Conservation (phyloP, 2,797 vertebrate species). For the Lepilemur ruficaudatus region DNA sequence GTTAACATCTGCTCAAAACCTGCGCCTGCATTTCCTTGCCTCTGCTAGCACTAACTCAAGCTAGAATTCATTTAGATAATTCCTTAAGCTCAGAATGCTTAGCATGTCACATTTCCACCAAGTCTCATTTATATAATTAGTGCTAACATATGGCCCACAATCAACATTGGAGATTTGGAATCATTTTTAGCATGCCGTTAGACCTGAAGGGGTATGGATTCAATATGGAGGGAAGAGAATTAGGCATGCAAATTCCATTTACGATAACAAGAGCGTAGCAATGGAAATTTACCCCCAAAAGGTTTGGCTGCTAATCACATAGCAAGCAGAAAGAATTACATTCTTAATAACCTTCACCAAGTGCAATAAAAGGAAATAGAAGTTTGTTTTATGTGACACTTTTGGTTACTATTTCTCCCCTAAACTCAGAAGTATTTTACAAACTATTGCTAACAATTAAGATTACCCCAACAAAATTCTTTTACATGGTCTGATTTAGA, state of each 20-base stretch:
- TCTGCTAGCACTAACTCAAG: constrained; percentile 79
- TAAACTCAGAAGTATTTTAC: constrained; percentile 57
- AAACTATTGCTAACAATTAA: constrained; percentile 24
- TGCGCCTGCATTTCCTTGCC: constrained; percentile 71
- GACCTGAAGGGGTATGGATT: constrained; percentile 85
- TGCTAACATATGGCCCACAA: constrained; percentile 89
- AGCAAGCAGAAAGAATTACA: constrained; percentile 68
- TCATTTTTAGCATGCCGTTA: constrained; percentile 87
- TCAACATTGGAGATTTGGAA: constrained; percentile 87
- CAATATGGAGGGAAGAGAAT: constrained; percentile 82
- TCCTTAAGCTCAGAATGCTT: constrained; percentile 83
- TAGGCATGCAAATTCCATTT: constrained; percentile 82
- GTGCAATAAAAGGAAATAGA: constrained; percentile 77
- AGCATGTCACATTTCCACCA: constrained; percentile 85
- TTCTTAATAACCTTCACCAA: constrained; percentile 73
- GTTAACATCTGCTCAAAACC: constrained; percentile 85
- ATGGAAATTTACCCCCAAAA: constrained; percentile 81
- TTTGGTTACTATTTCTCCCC: constrained; percentile 59
- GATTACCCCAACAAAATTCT: neutral
- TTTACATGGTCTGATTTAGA: neutral
- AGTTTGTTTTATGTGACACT: constrained; percentile 65
- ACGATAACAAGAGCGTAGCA: constrained; percentile 75
- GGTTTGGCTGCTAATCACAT: constrained; percentile 71
- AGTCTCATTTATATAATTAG: constrained; percentile 90
- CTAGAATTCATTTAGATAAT: constrained; percentile 82